These are phyloP conservation scores for Eumeta japonica DNA, from an alignment of 1,140 invertebrate genomes.

Conservation along the genomic window DNA sequence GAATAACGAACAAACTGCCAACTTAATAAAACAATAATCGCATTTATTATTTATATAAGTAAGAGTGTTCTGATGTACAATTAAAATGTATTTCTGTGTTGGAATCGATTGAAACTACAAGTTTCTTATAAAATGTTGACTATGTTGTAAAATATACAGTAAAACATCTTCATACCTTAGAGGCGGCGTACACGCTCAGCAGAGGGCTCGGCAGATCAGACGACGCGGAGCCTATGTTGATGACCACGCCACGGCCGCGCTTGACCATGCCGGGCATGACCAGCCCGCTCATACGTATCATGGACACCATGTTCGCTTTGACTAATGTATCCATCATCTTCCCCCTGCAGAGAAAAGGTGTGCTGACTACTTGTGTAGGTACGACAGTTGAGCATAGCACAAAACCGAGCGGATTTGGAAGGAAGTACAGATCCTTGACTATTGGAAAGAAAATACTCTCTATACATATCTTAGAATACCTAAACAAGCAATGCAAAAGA, in stretches of 20 bases:
- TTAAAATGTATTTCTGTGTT: not conserved
- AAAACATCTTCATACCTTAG: too few relatives aligned
- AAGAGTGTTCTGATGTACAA: too few relatives aligned
- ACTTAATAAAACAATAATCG: slow-evolving; percentile 3
- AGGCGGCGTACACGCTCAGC: slow-evolving; percentile 83
- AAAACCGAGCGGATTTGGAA: too few relatives aligned
- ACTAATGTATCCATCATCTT: slow-evolving; percentile 63
- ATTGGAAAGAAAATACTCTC: too few relatives aligned
- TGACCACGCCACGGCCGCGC: slow-evolving; percentile 79
- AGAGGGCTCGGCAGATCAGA: slow-evolving; percentile 79
- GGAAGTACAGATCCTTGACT: too few relatives aligned
- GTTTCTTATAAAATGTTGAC: too few relatives aligned
- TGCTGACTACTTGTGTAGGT: too few relatives aligned
- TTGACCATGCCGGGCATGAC: slow-evolving; percentile 88
- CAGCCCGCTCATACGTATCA: slow-evolving; percentile 80
- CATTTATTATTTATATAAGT: not conserved
- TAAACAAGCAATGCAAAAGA: too few relatives aligned
- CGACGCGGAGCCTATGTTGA: slow-evolving; percentile 89
- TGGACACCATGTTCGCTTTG: slow-evolving; percentile 70
- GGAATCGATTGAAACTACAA: too few relatives aligned
- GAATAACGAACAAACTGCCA: slow-evolving; percentile 2
- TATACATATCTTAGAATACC: too few relatives aligned
- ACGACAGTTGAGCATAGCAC: too few relatives aligned
- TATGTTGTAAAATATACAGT: too few relatives aligned
- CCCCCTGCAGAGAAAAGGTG: slow-evolving; percentile 36